A percentile compares a stretch with the other conserved stretches of the same genome.
These are phyloP conservation scores for Hippoglossus stenolepis DNA, from an alignment of 2,113 vertebrate genomes.

Conservation along the genomic window DNA sequence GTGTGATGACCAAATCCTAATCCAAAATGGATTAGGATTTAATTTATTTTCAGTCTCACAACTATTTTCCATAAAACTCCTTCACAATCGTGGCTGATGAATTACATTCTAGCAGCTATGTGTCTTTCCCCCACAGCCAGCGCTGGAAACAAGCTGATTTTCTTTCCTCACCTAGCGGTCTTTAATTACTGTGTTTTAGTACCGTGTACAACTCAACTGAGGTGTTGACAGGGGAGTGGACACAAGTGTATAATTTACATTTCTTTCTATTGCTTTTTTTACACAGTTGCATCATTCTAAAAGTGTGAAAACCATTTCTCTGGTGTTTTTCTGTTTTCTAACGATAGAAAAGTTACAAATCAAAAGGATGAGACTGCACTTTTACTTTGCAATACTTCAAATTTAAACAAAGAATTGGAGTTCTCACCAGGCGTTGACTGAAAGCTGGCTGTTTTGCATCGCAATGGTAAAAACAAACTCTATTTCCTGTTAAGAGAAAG, in stretches of 20 bases:
- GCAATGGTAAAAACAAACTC: not conserved
- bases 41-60: not conserved
- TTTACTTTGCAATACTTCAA: not conserved
- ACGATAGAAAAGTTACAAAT: not conserved
- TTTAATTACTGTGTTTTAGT: not conserved
- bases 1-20: too few species aligned
- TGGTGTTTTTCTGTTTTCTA: not conserved
- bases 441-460: not conserved
- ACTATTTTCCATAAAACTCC: not conserved
- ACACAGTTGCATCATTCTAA: too few species aligned
- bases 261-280: not conserved
- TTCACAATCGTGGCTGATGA: not conserved
- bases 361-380: not conserved
- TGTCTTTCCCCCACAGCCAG: not conserved
- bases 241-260: conserved; percentile 3
- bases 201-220: not conserved
- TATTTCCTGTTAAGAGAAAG: conserved; percentile 21
- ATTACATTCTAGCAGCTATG: not conserved
- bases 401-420: not conserved
- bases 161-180: not conserved
- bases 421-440: not conserved
- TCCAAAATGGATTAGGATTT: not conserved
- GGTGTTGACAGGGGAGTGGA: not conserved
- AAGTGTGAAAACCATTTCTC: not conserved
- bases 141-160: not conserved